Percentiles rank a stretch among this genome's conserved stretches.
phyloP scores from a whole-genome alignment of 2,113 vertebrate genomes.

The Notechis scutatus region DNA sequence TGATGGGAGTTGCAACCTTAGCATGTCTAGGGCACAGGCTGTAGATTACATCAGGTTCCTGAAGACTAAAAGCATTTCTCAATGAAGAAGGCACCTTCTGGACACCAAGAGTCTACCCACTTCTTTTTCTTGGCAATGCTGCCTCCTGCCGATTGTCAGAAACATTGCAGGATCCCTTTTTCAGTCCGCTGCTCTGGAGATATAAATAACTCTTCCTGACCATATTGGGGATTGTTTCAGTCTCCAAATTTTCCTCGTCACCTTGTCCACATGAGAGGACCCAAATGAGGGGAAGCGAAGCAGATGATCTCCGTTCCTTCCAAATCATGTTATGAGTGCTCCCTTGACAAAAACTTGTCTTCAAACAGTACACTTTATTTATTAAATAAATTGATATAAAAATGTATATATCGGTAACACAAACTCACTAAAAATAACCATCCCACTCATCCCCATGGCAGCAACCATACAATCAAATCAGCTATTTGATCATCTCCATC shows the following conservation, averaged over 20 bases:
- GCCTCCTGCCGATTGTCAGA: background rate
- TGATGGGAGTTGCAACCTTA: background rate
- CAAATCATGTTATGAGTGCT: background rate
- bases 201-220: conserved; percentile 17
- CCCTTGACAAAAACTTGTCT: background rate
- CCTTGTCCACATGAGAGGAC: background rate
- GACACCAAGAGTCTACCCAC: background rate
- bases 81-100: background rate
- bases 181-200: background rate
- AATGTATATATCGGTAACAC: background rate
- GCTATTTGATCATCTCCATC: background rate
- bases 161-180: background rate
- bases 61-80: background rate
- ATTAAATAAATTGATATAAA: background rate
- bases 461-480: background rate
- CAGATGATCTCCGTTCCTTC: background rate
- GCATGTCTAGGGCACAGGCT: background rate
- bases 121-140: background rate
- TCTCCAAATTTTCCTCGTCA: background rate
- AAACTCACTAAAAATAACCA: background rate
- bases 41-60: background rate
- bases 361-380: background rate
- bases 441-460: background rate
- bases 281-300: background rate
- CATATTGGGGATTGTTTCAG: background rate